A percentile compares a stretch with the other conserved stretches of the same genome.
Evolutionary conservation across 1,140 invertebrate species (phyloP).

Genomic region (Eupristina koningsbergeri): DNA sequence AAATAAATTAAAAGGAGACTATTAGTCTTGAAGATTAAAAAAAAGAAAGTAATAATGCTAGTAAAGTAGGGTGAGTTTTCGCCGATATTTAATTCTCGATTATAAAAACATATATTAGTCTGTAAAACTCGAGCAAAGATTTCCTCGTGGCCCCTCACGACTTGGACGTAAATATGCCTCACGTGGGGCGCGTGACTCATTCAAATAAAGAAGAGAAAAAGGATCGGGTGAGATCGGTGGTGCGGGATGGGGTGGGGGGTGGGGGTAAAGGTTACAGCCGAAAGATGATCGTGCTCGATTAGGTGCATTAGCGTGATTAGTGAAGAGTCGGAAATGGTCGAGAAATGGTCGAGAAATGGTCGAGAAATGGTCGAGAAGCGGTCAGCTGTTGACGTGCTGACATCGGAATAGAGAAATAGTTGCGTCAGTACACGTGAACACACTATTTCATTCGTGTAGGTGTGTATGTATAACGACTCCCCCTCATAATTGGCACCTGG

Average conservation of each 20-base stretch:
- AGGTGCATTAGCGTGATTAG: conserved; percentile 72
- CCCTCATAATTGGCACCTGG: conserved; percentile 72
- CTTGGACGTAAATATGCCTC: background rate
- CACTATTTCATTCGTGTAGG: too few species aligned
- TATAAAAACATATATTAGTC: background rate
- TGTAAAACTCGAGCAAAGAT: background rate
- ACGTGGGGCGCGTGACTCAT: conserved; percentile 42
- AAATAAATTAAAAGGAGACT: too few species aligned
- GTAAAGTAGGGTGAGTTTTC: too few species aligned
- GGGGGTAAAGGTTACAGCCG: conserved; percentile 1
- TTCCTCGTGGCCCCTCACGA: background rate
- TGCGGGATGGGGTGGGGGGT: too few species aligned
- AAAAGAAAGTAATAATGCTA: too few species aligned
- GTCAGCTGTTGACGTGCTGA: conserved; percentile 47
- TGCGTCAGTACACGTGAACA: background rate
- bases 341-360: too few species aligned
- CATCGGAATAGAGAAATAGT: conserved; percentile 29
- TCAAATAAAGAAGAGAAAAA: conserved; percentile 22
- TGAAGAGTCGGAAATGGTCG: background rate
- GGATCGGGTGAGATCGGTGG: background rate
- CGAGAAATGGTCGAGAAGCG: too few species aligned
- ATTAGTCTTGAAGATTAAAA: too few species aligned
- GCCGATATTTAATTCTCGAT: background rate
- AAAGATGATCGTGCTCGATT: conserved; percentile 50
- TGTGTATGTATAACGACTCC: conserved; percentile 29